phyloP scores from a whole-genome alignment of 2,888 invertebrate genomes.

The Tachina lurida region DNA sequence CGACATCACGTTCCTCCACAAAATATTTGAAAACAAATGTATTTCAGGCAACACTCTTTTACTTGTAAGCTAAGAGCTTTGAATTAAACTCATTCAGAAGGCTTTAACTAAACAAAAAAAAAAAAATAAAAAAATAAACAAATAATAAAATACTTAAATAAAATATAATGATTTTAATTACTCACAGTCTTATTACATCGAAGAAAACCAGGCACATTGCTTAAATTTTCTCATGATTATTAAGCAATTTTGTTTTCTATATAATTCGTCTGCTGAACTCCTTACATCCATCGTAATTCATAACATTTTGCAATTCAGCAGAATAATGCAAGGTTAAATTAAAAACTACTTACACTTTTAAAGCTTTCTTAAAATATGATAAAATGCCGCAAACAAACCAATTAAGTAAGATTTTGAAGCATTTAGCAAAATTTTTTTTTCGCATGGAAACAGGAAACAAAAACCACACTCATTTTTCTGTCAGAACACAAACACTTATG shows the following conservation, averaged over 20 bases:
- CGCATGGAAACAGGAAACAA: slow-evolving; percentile 62
- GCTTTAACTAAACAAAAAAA: no score
- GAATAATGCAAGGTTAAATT: slow-evolving; percentile 61
- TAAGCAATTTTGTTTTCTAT: slow-evolving; percentile 8
- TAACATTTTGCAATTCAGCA: slow-evolving; percentile 35
- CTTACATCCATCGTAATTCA: slow-evolving; percentile 3
- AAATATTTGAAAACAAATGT: no score
- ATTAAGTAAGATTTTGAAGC: slow-evolving; percentile 62
- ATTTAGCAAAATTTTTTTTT: slow-evolving; percentile 61
- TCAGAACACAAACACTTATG: slow-evolving; percentile 53
- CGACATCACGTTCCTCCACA: no score
- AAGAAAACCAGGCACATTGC: no score
- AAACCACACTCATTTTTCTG: slow-evolving; percentile 59
- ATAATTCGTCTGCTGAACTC: neutral
- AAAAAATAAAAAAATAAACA: no score
- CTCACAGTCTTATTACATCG: no score
- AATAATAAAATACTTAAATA: no score
- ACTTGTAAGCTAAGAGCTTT: no score
- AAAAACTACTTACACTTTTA: slow-evolving; percentile 61
- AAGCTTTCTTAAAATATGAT: slow-evolving; percentile 54
- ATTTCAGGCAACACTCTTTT: no score
- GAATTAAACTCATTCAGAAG: no score
- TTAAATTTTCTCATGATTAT: no score
- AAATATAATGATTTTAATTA: no score
- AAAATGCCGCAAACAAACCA: slow-evolving; percentile 69